These are phyloP conservation scores for Excalfactoria chinensis DNA, from an alignment of 2,113 vertebrate species.

Conservation along the genomic window DNA sequence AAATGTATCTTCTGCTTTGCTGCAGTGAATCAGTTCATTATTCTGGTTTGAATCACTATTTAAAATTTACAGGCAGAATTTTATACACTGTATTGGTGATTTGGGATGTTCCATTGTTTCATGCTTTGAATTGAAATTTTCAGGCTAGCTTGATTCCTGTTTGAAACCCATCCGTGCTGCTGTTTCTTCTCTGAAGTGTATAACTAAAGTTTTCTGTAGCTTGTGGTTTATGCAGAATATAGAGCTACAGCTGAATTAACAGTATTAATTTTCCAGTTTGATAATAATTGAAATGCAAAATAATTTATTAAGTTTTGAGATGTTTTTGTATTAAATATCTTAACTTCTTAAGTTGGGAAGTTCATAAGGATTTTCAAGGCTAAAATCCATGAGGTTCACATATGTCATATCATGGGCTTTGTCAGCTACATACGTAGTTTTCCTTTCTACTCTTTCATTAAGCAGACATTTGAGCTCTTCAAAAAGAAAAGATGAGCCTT, in stretches of 20 bases:
- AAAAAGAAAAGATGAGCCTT: not conserved
- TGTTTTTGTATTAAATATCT: not conserved
- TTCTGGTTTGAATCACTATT: not conserved
- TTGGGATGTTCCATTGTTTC: not conserved
- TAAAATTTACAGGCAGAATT: not conserved
- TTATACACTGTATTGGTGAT: fast-evolving
- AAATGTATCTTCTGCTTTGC: not conserved
- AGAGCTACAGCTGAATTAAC: not conserved
- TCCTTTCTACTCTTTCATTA: not conserved
- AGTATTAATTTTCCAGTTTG: not conserved
- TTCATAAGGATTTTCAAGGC: not conserved
- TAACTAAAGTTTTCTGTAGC: not conserved
- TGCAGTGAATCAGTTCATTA: not conserved
- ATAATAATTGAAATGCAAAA: not conserved
- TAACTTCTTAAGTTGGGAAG: not conserved
- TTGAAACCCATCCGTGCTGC: not conserved
- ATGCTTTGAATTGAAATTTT: not conserved
- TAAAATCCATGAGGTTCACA: not conserved
- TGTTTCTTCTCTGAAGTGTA: not conserved
- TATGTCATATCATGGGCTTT: not conserved
- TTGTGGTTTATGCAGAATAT: not conserved
- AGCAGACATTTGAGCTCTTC: not conserved
- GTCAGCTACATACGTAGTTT: not conserved
- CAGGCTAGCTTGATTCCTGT: not conserved
- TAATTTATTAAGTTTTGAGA: not conserved